Evolutionary conservation across 2,888 invertebrate species (phyloP).

Genomic region (Oegoconia quadripuncta): DNA sequence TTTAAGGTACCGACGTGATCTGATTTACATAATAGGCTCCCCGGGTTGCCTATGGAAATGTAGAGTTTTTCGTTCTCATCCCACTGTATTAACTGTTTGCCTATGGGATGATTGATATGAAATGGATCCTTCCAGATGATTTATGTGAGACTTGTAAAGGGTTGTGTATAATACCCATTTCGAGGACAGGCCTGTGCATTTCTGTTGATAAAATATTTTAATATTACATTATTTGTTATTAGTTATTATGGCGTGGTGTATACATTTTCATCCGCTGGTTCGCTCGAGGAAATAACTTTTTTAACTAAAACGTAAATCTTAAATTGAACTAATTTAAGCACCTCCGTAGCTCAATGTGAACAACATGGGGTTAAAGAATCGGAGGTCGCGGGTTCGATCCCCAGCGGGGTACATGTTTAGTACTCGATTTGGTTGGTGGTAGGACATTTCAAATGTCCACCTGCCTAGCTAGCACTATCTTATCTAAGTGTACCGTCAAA

Average conservation of each 20-base stretch:
- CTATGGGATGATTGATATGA: constrained; percentile 59
- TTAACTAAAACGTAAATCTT: too few species aligned
- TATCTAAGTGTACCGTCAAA: too few species aligned
- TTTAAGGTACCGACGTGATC: constrained; percentile 57
- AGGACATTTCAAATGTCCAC: too few species aligned
- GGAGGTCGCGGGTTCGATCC: too few species aligned
- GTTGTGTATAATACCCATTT: constrained; percentile 23
- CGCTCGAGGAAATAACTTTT: too few species aligned
- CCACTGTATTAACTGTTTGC: constrained; percentile 50
- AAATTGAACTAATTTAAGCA: too few species aligned
- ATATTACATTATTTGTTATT: background rate
- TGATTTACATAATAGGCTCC: constrained; percentile 61
- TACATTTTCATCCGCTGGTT: too few species aligned
- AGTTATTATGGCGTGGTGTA: background rate
- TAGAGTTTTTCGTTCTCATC: constrained; percentile 41
- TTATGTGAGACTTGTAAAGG: constrained; percentile 38
- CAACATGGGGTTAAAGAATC: too few species aligned
- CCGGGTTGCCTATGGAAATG: constrained; percentile 53
- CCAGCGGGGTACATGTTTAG: too few species aligned
- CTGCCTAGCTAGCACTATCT: too few species aligned
- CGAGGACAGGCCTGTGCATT: constrained; percentile 9
- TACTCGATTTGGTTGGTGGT: too few species aligned
- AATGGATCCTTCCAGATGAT: constrained; percentile 50
- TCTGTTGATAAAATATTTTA: constrained; percentile 10
- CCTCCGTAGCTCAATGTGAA: too few species aligned